Evolutionary conservation across 2,113 vertebrate species (phyloP).

Genomic region (Ia io): DNA sequence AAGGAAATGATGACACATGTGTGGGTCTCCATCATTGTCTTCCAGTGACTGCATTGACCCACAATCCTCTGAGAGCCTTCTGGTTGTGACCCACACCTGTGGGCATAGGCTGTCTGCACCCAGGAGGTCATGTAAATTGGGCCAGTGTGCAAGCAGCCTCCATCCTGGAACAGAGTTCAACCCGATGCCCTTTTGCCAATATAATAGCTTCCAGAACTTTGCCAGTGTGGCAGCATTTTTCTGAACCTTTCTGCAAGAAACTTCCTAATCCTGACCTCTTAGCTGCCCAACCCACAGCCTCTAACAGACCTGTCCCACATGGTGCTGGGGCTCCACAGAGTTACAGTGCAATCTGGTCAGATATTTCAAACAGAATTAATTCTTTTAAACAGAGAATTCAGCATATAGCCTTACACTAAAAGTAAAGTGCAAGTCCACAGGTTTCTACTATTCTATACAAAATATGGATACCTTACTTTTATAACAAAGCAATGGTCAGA

Average conservation of each 20-base stretch:
- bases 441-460: neutral
- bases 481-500: neutral
- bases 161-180: neutral
- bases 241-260: neutral
- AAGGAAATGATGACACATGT: neutral
- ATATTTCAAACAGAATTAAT: neutral
- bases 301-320: neutral
- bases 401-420: neutral
- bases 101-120: neutral
- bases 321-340: neutral
- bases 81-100: neutral
- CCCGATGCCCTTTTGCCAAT: neutral
- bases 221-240: neutral
- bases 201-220: neutral
- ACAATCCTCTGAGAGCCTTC: neutral
- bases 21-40: neutral
- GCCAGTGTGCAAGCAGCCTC: neutral
- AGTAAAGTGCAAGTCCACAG: neutral
- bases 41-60: neutral
- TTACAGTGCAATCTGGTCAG: neutral
- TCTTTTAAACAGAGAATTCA: neutral
- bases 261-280: neutral
- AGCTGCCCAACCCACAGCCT: neutral
- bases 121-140: neutral
- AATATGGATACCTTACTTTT: neutral